phyloP scores from a whole-genome alignment of 2,888 invertebrate species.

The Ochlodes sylvanus region DNA sequence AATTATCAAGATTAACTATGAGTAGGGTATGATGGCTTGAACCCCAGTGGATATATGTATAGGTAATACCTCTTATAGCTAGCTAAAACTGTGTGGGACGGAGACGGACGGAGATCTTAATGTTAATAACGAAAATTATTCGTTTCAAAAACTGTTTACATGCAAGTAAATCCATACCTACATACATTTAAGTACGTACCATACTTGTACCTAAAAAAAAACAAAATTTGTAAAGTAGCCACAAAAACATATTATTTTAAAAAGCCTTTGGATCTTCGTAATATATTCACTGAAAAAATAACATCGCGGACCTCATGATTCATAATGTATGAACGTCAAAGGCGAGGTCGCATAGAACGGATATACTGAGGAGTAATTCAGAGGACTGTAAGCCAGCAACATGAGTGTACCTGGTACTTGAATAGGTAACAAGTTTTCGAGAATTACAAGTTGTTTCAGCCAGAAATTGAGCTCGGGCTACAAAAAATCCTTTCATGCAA shows the following conservation, averaged over 20 bases:
- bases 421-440: background rate
- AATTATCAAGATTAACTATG: too few species aligned
- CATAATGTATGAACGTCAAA: slow-evolving; percentile 12
- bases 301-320: slow-evolving; percentile 10
- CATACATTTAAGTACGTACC: too few species aligned
- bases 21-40: too few species aligned
- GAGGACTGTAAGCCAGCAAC: slow-evolving; percentile 5
- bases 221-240: background rate
- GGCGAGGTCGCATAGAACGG: slow-evolving; percentile 7
- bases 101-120: too few species aligned
- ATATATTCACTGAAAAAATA: slow-evolving; percentile 19
- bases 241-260: background rate
- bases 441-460: background rate
- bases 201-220: too few species aligned
- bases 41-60: too few species aligned
- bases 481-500: background rate
- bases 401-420: slow-evolving; percentile 2
- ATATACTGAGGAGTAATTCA: background rate
- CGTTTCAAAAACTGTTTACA: too few species aligned
- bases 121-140: too few species aligned
- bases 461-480: background rate
- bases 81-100: too few species aligned
- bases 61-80: too few species aligned
- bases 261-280: slow-evolving; percentile 7
- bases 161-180: too few species aligned